phyloP scores from a whole-genome alignment of 2,797 vertebrate species.

The Gastrophryne carolinensis region DNA sequence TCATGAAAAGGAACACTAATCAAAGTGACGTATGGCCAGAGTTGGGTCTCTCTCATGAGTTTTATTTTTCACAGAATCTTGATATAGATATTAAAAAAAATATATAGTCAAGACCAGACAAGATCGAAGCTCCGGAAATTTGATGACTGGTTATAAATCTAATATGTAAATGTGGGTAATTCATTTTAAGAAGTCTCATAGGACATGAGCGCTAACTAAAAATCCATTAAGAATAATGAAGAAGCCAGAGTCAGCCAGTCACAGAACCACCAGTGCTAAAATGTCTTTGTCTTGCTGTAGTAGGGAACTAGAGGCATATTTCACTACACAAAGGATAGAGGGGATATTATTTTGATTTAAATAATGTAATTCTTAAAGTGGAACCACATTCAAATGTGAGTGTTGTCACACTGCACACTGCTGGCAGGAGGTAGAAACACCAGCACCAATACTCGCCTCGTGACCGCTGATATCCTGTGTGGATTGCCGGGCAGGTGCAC shows the following conservation, averaged over 20 bases:
- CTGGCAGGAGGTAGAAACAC: too few relatives aligned
- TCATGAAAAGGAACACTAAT: not conserved
- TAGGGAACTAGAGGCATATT: too few relatives aligned
- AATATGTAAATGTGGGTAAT: conserved; percentile 13
- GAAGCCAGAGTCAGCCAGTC: not conserved
- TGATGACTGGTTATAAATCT: not conserved
- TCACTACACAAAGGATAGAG: too few relatives aligned
- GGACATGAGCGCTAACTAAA: not conserved
- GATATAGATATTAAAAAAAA: not conserved
- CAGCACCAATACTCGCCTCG: too few relatives aligned
- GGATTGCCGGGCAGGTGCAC: too few relatives aligned
- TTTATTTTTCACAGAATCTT: not conserved
- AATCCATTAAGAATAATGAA: not conserved
- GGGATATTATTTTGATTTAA: too few relatives aligned
- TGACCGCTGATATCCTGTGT: too few relatives aligned
- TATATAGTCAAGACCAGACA: conserved; percentile 5
- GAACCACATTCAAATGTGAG: too few relatives aligned
- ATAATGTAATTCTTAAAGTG: not conserved
- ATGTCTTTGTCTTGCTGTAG: not conserved
- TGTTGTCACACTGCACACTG: too few relatives aligned
- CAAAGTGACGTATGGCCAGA: not conserved
- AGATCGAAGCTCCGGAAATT: conserved; percentile 50
- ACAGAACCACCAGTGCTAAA: not conserved
- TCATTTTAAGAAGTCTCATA: not conserved
- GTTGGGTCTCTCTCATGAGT: conserved; percentile 7